These are phyloP conservation scores for Ceratosolen solmsi DNA, from an alignment of 1,140 invertebrate genomes.

Conservation along the genomic window DNA sequence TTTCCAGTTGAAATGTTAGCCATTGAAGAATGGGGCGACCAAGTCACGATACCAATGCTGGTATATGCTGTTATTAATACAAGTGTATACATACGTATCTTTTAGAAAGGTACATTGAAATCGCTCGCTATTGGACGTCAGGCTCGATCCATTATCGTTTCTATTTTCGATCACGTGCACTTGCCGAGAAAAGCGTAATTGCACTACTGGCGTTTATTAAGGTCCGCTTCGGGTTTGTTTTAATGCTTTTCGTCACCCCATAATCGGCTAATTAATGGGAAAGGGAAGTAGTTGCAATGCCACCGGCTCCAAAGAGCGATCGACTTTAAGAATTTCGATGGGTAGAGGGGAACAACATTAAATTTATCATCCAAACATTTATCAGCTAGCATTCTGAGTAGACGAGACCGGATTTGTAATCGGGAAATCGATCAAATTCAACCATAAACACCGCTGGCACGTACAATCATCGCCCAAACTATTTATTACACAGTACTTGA, in stretches of 20 bases:
- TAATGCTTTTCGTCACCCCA: neutral
- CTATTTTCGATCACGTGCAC: neutral
- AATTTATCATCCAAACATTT: too few species aligned
- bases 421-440: neutral
- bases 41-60: neutral
- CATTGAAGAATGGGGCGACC: neutral
- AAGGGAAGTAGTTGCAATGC: neutral
- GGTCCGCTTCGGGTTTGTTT: too few species aligned
- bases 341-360: too few species aligned
- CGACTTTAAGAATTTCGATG: too few species aligned
- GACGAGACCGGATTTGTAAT: too few species aligned
- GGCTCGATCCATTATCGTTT: neutral
- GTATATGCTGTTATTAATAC: slow-evolving; percentile 13
- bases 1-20: too few species aligned
- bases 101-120: slow-evolving; percentile 32
- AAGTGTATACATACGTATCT: neutral
- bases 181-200: slow-evolving; percentile 3
- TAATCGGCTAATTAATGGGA: neutral
- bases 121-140: neutral
- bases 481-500: neutral
- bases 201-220: neutral
- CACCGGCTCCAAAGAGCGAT: neutral
- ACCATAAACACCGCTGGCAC: neutral
- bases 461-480: neutral
- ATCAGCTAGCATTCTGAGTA: too few species aligned